Evolutionary conservation across 2,113 vertebrate genomes (phyloP), one percentile per base, ranked within the genome.

Genomic region (Artemisiospiza belli): DNA sequence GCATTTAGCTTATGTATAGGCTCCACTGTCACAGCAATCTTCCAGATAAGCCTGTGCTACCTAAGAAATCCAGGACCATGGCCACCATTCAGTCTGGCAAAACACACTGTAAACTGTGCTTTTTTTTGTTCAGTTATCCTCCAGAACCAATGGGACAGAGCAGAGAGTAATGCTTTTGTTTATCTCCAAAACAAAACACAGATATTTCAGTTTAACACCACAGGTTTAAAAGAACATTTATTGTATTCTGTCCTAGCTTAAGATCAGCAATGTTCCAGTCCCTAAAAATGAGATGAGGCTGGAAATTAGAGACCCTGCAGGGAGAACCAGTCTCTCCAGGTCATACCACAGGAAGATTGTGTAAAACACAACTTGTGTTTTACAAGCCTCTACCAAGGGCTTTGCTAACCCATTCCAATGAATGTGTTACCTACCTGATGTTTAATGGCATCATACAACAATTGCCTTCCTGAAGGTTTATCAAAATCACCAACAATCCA

Each of bases 401-500:
- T 84, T 55, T 78, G 37, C 76, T 51, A 46, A 55, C 11, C 57
- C 6, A 2, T 23, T 33, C 23, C 58, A 49, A 31, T 58, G 43
- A 17, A 54, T 89, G 44, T 0, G 1, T 55, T 23, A 39, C 97
- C 96, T 97, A 99, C 99, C 98, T 99, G 99, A 97, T 99, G 99
- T 97, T 98, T 99, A 96, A 99, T 99, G 83, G 99, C 98, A 93
- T 99, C 99, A 49, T 99, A 99, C n/a, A 99, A 94, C 83, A 99
- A 95, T 17, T 99, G 99, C 58, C 99, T 98, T 83, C 99, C 99
- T 4, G 99, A 98, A 62, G 99, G 98, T 57, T 98, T 98, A 97
- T 99, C 99, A 90, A 99, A 99, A 97, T 99, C 99, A 75, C 99
- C 99, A 73, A 99, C 99, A 83, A 99, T 98, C 99, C 99, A 99